Evolutionary conservation across 2,888 invertebrate species (phyloP), one percentile per base, ranked within the genome.

Genomic region (Galerucella calmariensis): DNA sequence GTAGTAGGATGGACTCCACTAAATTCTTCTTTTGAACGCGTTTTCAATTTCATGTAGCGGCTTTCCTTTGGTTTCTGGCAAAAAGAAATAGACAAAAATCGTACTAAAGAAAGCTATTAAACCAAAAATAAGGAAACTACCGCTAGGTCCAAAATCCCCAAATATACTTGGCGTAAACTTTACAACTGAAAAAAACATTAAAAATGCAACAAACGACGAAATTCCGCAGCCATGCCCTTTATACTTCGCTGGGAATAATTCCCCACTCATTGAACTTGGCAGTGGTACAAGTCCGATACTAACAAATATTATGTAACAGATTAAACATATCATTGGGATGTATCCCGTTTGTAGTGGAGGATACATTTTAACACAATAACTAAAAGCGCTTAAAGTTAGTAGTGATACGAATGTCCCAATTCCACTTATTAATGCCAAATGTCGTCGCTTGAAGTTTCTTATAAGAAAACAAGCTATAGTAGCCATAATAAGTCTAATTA

Each of bases 231-330:
- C 93, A 0, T 92, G 82, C 0, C 93, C 93, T 48, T 92, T 75
- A 41, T 75, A 80, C 41, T 79, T 78, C 51, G 81, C 62, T 1
- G 84, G 93, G 90, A 93, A 94, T 0, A 94, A 88, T 86, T 94
- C 94, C 0, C 93, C 93, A 78, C 92, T 92, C 90, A 94, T 91
- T 46, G 93, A 91, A 91, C 94, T 94, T 0, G 94, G 94, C 67
- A 94, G 82, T 0, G 83, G 81, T 9, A 83, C 81, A 48, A 83
- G 80, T 6, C 83, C 93, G 69, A 91, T 88, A 1, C 90, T 89
- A 66, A 92, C 89, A 67, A 91, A 90, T 61, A 90, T 88, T 12
- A 92, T 91, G 81, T 92, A 92, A 1, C 88, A 82, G 84, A 92
- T 83, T 68, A 92, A 82, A 83, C 90, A 88, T 78, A 89, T 83